Percentiles rank a stretch among this genome's conserved stretches.
phyloP scores from a whole-genome alignment of 2,888 invertebrate genomes.

The Beris morrisii region DNA sequence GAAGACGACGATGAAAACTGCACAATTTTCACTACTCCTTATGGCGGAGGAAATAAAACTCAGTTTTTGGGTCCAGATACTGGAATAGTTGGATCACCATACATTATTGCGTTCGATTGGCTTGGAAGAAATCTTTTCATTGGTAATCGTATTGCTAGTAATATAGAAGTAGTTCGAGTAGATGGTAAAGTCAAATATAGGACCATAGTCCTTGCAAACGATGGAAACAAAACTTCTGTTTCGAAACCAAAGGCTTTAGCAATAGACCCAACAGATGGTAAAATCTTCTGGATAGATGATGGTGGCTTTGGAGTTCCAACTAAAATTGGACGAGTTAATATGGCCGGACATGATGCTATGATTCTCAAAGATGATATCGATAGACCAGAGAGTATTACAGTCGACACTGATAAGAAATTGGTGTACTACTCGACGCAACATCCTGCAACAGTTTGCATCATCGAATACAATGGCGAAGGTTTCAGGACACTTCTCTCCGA shows the following conservation, averaged over 20 bases:
- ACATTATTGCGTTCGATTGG: conserved; percentile 95
- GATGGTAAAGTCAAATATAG: conserved; percentile 84
- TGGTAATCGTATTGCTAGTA: conserved; percentile 85
- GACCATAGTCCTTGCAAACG: conserved; percentile 84
- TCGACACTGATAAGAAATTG: conserved; percentile 79
- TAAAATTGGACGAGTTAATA: conserved; percentile 87
- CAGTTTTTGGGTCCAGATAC: conserved; percentile 79
- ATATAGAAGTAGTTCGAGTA: conserved; percentile 84
- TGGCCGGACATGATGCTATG: conserved; percentile 85
- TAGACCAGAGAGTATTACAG: conserved; percentile 80
- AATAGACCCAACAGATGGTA: conserved; percentile 90
- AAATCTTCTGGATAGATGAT: conserved; percentile 95
- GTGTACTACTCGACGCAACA: conserved; percentile 86
- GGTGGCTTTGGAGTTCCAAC: conserved; percentile 87
- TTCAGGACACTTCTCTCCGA: conserved; percentile 68
- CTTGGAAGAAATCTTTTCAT: conserved; percentile 92
- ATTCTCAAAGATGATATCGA: conserved; percentile 72
- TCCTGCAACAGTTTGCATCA: conserved; percentile 70
- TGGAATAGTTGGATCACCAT: conserved; percentile 89
- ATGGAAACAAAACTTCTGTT: conserved; percentile 82
- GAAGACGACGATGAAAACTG: conserved; percentile 81
- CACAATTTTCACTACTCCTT: conserved; percentile 81
- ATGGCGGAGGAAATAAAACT: conserved; percentile 81
- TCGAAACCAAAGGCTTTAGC: conserved; percentile 85
- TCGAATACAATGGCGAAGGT: conserved; percentile 74